Percentiles rank a stretch among this genome's conserved stretches.
These are phyloP conservation scores for Toxostoma redivivum DNA, from an alignment of 2,113 vertebrate genomes.

Conservation along the genomic window DNA sequence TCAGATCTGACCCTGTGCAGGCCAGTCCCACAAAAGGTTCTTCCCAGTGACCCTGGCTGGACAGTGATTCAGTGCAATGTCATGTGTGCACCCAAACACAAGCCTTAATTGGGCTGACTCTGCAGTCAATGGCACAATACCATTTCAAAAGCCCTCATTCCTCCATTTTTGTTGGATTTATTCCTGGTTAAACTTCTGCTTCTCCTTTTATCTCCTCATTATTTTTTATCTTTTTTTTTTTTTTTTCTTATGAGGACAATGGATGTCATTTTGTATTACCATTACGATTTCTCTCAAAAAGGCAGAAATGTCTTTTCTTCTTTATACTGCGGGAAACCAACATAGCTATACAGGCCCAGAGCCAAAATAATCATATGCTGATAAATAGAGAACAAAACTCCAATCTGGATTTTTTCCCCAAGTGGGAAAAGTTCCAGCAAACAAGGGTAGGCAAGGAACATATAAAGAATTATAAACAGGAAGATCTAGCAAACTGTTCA, in stretches of 20 bases:
- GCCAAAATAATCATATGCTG: constrained; percentile 64
- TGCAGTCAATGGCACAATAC: background rate
- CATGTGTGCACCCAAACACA: background rate
- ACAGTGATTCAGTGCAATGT: background rate
- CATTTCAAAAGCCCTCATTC: background rate
- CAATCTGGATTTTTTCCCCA: constrained; percentile 49
- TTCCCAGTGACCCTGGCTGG: background rate
- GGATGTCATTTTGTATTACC: constrained; percentile 36
- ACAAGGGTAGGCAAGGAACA: background rate
- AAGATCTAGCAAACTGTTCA: constrained; percentile 44
- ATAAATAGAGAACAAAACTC: constrained; percentile 66
- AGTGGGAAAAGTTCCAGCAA: constrained; percentile 36
- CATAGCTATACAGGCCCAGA: background rate
- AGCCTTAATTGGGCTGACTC: background rate
- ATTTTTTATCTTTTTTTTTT: constrained; percentile 20
- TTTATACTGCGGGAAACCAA: constrained; percentile 46
- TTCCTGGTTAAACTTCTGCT: constrained; percentile 16
- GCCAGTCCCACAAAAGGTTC: background rate
- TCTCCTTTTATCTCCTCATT: constrained; percentile 42
- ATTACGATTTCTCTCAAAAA: constrained; percentile 33
- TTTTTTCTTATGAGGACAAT: constrained; percentile 16
- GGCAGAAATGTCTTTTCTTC: constrained; percentile 47
- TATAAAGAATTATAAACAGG: constrained; percentile 33
- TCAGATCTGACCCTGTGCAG: background rate
- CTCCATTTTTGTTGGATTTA: background rate